Base-by-base conservation (phyloP, 1,140 invertebrate species). In the Dolichoris vasculosae region DNA sequence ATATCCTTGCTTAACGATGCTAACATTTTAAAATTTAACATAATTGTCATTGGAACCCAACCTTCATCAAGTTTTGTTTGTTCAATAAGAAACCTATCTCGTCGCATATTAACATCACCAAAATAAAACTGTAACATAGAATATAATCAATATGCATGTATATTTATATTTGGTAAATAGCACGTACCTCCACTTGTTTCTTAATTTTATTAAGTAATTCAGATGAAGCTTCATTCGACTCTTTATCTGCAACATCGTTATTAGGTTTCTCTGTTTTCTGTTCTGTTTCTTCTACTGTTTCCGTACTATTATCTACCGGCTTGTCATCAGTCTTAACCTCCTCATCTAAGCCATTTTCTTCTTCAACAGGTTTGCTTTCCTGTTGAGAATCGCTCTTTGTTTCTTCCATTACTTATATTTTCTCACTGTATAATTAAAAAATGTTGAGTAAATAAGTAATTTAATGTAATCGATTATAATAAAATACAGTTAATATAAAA, bases 1-100 rank as follows among this genome's bases (percentile, higher is more conserved):
- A 91, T 80, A 89, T 99, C 96, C 71, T 93, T 95, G 4, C 95
- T 95, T 0, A 99, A 89, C 40, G 95, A 92, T 2, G 97, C 96
- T 59, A 99, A 94, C 40, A 98, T 94, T 89, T 99, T 98, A 90
- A 99, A 99, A 86, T 96, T 98, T 46, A 97, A 93, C 93, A 99
- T 95, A 1, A 96, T 95, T 0, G 96, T 95, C 59, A 99, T 90
- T 2, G 97, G 95, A 40, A 99, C 95, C 98, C 98, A 99, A 15
- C 98, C 98, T 88, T 98, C 96, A 88, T 98, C 96, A 86, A 96
- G 92, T 88, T 96, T 96, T 7, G 88, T 89, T 93, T 98, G 96
- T 87, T 97, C 96, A 86, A 95, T 95, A 4, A 99, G 93, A 90
- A 99, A 99, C 90, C 97, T 98, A 90, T 99, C 98, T 86, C 95